Evolutionary conservation across 1,140 invertebrate genomes (phyloP), one percentile per base, ranked within the genome.

Genomic region (Magallana angulata): DNA sequence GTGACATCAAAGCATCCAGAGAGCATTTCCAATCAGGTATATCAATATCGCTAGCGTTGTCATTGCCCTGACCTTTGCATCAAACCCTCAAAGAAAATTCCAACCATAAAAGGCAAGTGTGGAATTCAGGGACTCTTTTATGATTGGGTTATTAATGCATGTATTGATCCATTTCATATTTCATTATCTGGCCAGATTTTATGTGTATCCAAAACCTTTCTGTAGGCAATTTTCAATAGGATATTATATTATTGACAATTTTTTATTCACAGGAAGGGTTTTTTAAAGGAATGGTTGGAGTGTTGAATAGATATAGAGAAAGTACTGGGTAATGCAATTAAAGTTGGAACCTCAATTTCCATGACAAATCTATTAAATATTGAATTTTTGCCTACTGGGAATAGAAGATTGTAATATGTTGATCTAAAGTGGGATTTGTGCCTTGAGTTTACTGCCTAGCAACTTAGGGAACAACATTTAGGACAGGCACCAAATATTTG

Each of bases 21-120:
- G 12, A 36, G 68, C 68, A 30, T 62, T 30, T 30, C 68, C 24
- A 76, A 36, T 68, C 24, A 18, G 30, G 36, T 30, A 48, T 30
- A 76, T 76, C 68, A 76, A 76, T 76, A 76, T 76, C 68, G 12
- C 18, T 12, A 36, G 36, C 68, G 12, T 36, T 76, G 68, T 30
- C 24, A 76, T 11, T 30, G 12, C 68, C 68, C 24, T 76, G 24
- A 8, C 68, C 68, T 7, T 12, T 30, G 36, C 24, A 76, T 76
- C 24, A 76, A 30, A 12, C 24, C 30, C 8, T 11, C 24, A 5
- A 12, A 76, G 24, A 24, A 30, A 36, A 76, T 11, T 76, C 24
- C 11, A 11, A 48, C 12, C 36, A 9, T 11, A 9, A 9, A 76
- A 12, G 68, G 68, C 36, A 48, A 30, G 9, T 76, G 68, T 76